These are phyloP conservation scores for Microtus ochrogaster DNA, from an alignment of 2,113 vertebrate species.

Conservation along the genomic window DNA sequence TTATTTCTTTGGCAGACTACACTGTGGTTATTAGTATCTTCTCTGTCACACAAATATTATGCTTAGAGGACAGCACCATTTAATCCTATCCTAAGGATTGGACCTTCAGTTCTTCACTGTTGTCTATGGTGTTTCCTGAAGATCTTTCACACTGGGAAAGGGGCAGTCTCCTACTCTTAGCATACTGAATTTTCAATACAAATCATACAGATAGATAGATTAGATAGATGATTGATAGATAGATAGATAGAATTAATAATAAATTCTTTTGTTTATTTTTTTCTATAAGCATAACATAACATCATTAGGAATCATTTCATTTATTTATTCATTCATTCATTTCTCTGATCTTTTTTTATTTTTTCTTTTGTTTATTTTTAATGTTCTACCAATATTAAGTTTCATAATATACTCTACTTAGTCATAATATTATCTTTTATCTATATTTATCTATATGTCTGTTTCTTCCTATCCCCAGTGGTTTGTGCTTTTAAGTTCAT, in stretches of 20 bases:
- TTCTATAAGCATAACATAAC: too few species aligned
- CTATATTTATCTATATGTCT: slow-evolving; percentile 52
- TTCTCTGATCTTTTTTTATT: too few species aligned
- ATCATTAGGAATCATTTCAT: too few species aligned
- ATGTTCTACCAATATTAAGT: slow-evolving; percentile 50
- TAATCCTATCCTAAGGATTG: neutral
- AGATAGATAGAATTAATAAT: slow-evolving; percentile 39
- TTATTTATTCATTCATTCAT: too few species aligned
- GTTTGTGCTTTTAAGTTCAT: slow-evolving; percentile 61
- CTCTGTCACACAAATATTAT: neutral
- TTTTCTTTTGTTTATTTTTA: slow-evolving; percentile 61
- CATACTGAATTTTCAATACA: neutral
- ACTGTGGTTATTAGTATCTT: neutral
- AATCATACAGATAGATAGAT: neutral
- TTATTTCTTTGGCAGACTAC: neutral
- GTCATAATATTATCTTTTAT: slow-evolving; percentile 38
- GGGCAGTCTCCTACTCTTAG: neutral
- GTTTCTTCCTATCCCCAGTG: slow-evolving; percentile 8
- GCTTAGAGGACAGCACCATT: neutral
- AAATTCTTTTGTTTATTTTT: too few species aligned
- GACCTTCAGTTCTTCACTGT: neutral
- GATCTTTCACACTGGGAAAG: neutral
- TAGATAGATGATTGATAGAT: too few species aligned
- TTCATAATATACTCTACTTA: slow-evolving; percentile 36
- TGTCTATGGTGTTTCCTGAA: neutral